These are phyloP conservation scores for Talpa occidentalis DNA, from an alignment of 2,113 vertebrate species.

Conservation along the genomic window DNA sequence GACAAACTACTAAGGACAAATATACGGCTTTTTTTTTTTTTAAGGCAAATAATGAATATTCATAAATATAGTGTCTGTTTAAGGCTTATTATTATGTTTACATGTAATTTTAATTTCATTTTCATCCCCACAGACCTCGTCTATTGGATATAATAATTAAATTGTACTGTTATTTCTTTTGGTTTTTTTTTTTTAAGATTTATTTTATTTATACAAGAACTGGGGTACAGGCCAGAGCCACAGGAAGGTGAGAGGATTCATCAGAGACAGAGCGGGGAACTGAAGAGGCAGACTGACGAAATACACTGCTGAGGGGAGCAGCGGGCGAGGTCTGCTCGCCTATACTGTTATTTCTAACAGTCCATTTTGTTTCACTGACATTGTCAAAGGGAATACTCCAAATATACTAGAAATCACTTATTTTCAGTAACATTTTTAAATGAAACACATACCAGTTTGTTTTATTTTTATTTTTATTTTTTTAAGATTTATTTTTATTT, in stretches of 20 bases:
- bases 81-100: not conserved
- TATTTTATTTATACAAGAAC: too few species aligned
- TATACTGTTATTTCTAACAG: too few species aligned
- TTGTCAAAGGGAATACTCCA: not conserved
- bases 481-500: too few species aligned
- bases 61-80: not conserved
- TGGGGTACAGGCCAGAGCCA: too few species aligned
- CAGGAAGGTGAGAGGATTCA: too few species aligned
- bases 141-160: not conserved
- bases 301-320: too few species aligned
- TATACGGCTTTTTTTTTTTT: not conserved
- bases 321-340: too few species aligned
- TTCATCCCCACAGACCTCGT: not conserved
- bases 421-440: not conserved
- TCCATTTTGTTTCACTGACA: not conserved
- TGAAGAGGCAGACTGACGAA: too few species aligned
- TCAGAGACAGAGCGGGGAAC: too few species aligned
- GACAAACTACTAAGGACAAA: constrained; percentile 24
- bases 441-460: not conserved
- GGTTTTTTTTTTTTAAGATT: too few species aligned
- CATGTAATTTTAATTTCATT: not conserved
- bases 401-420: not conserved
- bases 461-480: too few species aligned
- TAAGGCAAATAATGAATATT: not conserved
- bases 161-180: not conserved